Percentiles rank a stretch among this genome's conserved stretches.
These are phyloP conservation scores for Paraescarpia echinospica DNA, from an alignment of 1,140 invertebrate species.

Conservation along the genomic window DNA sequence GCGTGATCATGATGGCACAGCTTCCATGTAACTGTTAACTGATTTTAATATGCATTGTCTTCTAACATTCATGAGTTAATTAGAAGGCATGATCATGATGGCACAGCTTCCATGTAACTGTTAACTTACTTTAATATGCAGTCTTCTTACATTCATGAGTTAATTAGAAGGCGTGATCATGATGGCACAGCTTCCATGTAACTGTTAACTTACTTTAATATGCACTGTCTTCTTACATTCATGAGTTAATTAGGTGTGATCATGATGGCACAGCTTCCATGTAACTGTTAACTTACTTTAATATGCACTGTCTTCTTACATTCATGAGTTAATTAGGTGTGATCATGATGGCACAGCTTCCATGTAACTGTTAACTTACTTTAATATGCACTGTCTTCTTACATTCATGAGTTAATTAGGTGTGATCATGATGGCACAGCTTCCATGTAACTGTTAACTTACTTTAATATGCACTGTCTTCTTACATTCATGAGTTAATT, in stretches of 20 bases:
- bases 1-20: too few species aligned
- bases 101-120: background rate
- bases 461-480: background rate
- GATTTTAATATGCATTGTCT: background rate
- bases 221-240: background rate
- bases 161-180: too few species aligned
- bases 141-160: background rate
- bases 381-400: background rate
- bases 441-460: background rate
- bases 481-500: background rate
- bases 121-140: background rate
- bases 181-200: background rate
- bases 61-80: background rate
- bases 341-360: too few species aligned
- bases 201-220: background rate
- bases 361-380: background rate
- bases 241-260: background rate
- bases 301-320: background rate
- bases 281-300: background rate
- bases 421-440: too few species aligned
- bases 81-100: too few species aligned
- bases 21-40: background rate
- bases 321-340: background rate
- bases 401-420: background rate
- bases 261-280: too few species aligned